Evolutionary conservation across 2,113 vertebrate genomes (phyloP).

Genomic region (Apodemus speciosus): DNA sequence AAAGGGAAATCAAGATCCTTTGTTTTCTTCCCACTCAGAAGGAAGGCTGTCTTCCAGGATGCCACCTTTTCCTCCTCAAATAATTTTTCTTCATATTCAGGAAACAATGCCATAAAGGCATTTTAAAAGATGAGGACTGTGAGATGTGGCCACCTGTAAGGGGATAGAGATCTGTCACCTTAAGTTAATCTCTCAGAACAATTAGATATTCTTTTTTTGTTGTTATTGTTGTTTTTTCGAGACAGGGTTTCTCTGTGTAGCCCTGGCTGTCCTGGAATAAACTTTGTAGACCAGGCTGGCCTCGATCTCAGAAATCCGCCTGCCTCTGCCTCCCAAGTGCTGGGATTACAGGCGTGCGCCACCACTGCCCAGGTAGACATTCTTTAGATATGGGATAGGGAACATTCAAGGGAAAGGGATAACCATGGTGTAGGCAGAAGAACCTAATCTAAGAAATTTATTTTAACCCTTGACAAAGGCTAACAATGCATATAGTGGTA

Average conservation of each 20-base stretch:
- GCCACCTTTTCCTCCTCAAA: neutral
- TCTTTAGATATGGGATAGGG: neutral
- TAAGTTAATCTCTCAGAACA: slow-evolving; percentile 29
- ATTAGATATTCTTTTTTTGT: slow-evolving; percentile 36
- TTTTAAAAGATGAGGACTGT: neutral
- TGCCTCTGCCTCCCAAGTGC: too few species aligned
- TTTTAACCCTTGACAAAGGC: neutral
- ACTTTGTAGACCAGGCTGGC: too few species aligned
- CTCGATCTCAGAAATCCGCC: too few species aligned
- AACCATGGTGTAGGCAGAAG: neutral
- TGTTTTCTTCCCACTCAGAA: neutral
- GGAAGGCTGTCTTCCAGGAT: neutral
- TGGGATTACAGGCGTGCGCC: too few species aligned
- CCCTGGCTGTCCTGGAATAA: too few species aligned
- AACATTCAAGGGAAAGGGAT: neutral
- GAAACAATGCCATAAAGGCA: neutral
- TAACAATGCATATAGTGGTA: neutral
- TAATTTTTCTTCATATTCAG: neutral
- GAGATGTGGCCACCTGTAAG: neutral
- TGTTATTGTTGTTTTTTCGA: too few species aligned
- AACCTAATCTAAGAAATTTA: neutral
- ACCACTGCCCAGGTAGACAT: too few species aligned
- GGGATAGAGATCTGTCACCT: neutral
- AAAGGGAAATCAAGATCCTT: neutral
- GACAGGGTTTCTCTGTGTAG: too few species aligned